phyloP scores from a whole-genome alignment of 2,888 invertebrate genomes.

The Tromatobia lineatoria region DNA sequence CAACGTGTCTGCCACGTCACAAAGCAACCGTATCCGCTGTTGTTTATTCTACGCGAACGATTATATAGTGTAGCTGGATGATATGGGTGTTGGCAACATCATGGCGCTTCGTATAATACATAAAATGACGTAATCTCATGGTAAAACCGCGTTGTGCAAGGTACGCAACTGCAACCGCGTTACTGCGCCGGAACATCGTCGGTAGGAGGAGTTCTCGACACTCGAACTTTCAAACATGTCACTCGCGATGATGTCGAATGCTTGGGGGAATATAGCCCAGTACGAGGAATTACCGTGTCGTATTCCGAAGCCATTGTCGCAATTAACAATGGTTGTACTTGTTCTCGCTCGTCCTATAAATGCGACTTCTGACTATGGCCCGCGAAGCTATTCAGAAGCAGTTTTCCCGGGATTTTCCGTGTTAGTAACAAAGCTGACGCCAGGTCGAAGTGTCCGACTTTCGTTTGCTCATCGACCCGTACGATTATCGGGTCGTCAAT shows the following conservation, averaged over 20 bases:
- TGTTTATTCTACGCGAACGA: conserved; percentile 3
- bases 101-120: not conserved
- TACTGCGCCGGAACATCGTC: not conserved
- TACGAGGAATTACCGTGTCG: not conserved
- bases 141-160: not conserved
- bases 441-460: conserved; percentile 22
- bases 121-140: not conserved
- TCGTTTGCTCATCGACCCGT: conserved; percentile 27
- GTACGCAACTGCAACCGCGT: not conserved
- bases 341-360: conserved; percentile 26
- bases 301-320: conserved; percentile 20
- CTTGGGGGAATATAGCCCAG: not conserved
- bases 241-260: conserved; percentile 7
- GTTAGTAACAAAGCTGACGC: conserved; percentile 1
- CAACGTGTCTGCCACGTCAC: not conserved
- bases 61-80: not conserved
- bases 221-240: conserved; percentile 21
- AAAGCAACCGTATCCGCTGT: not conserved
- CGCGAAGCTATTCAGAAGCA: not conserved
- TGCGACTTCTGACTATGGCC: not conserved
- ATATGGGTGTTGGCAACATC: not conserved
- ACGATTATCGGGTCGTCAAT: conserved; percentile 24
- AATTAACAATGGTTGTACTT: conserved; percentile 30
- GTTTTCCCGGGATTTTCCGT: not conserved
- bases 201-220: not conserved